These are phyloP conservation scores for Trachops cirrhosus DNA, from an alignment of 2,797 vertebrate species.

Conservation along the genomic window DNA sequence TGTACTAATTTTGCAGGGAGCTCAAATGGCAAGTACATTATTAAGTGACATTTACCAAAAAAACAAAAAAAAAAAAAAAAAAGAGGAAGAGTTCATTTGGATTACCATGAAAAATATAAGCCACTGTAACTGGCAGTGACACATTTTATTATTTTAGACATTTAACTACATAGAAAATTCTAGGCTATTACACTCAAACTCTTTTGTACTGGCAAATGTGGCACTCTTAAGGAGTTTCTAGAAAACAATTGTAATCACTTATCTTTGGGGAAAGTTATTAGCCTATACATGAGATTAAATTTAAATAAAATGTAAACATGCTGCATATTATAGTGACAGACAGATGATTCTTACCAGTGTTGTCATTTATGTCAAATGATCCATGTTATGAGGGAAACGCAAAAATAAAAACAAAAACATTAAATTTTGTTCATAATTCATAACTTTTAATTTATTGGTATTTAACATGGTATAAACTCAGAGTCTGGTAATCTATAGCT, in stretches of 20 bases:
- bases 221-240: conserved; percentile 84
- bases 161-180: conserved; percentile 85
- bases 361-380: background rate
- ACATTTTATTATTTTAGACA: conserved; percentile 83
- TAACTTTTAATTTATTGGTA: background rate
- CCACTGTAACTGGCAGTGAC: conserved; percentile 80
- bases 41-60: conserved; percentile 88
- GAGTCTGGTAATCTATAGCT: background rate
- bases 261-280: conserved; percentile 74
- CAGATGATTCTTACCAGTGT: conserved; percentile 76
- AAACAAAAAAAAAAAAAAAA: no score
- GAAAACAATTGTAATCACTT: conserved; percentile 80
- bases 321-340: conserved; percentile 84
- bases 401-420: background rate
- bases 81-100: conserved; percentile 88
- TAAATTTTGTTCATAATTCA: background rate
- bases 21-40: conserved; percentile 95
- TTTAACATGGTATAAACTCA: background rate
- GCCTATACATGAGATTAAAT: conserved; percentile 76
- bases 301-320: conserved; percentile 84
- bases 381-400: no score
- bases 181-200: conserved; percentile 83
- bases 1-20: conserved; percentile 86
- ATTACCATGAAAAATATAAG: conserved; percentile 87
- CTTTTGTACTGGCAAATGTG: conserved; percentile 85